phyloP scores from a whole-genome alignment of 2,888 invertebrate species.

The Drosophila recens region DNA sequence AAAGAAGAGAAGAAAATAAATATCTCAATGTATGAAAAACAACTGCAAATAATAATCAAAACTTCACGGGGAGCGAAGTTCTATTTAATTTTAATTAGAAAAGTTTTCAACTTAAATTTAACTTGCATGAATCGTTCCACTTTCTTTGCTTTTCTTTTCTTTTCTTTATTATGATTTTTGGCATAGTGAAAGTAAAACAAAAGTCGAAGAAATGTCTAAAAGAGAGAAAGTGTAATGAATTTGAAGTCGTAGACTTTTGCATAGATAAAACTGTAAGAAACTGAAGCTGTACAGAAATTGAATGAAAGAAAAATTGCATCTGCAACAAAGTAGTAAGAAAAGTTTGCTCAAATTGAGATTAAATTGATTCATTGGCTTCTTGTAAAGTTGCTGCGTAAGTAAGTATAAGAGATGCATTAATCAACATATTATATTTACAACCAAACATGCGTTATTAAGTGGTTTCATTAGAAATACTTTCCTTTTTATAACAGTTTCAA shows the following conservation, averaged over 20 bases:
- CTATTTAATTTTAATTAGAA: constrained; percentile 79
- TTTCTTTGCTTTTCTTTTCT: constrained; percentile 18
- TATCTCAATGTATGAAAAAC: constrained; percentile 31
- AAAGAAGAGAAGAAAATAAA: constrained; percentile 7
- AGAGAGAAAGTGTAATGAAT: constrained; percentile 34
- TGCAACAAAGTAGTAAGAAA: constrained; percentile 10
- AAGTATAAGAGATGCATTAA: not conserved
- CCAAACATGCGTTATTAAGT: no score
- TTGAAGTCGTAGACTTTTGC: constrained; percentile 21
- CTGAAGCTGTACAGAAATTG: constrained; percentile 1
- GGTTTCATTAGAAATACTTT: no score
- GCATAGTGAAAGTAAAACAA: constrained; percentile 50
- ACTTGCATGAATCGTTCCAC: constrained; percentile 56
- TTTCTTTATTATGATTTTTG: constrained; percentile 43
- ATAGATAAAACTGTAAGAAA: constrained; percentile 31
- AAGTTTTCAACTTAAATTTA: constrained; percentile 75
- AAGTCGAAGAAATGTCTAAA: constrained; percentile 45
- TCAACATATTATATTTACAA: no score
- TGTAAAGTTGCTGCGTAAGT: not conserved
- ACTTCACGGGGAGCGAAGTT: constrained; percentile 64
- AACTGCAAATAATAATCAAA: constrained; percentile 75
- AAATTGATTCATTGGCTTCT: not conserved
- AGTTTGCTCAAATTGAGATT: constrained; percentile 20
- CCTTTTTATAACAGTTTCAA: not conserved
- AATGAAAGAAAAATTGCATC: constrained; percentile 28